Evolutionary conservation across 2,888 invertebrate species (phyloP), one percentile per base, ranked within the genome.

Genomic region (Heliconius hortense): DNA sequence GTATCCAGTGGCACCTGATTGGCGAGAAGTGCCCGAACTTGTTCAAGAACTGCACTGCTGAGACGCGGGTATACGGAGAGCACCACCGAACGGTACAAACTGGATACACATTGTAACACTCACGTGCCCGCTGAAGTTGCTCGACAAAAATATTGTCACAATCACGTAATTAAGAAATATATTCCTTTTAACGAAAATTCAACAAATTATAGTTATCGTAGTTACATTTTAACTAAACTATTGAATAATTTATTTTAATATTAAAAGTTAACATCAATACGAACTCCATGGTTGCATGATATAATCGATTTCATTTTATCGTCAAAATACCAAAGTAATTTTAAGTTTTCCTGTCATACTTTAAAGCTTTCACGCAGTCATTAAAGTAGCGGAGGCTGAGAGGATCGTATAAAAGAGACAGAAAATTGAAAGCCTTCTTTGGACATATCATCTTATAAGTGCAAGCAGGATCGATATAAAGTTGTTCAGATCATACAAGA

Each of bases 1-100:
- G 93, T 92, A 90, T 91, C 88, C 88, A 89, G 90, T 89, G 90
- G 90, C 91, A 93, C 92, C 91, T 91, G 92, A 91, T 87, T 87
- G 89, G 84, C 88, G 88, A 88, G 90, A 90, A 91, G 91, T 90
- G 91, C 86, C 90, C 89, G 89, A 91, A 93, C 93, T 92, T 86
- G 93, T 93, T 90, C 90, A 89, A 89, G 88, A 90, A 88, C 89
- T 87, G 85, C 89, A 87, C 87, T 86, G 87, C 84, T 83, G 83
- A 83, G 85, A 82, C 82, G 83, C 84, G 84, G 84, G 82, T 81
- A 82, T 84, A 84, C 85, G 77, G 81, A 79, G 78, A 85, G 81
- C 87, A 87, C 87, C 89, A 87, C 88, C 83, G 80, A 90, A 93
- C 92, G 93, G 92, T 90, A 92, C 88, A 92, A 92, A 93, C 93